Percentiles rank a stretch among this genome's conserved stretches.
phyloP scores from a whole-genome alignment of 2,113 vertebrate genomes.

The Dipodomys merriami region DNA sequence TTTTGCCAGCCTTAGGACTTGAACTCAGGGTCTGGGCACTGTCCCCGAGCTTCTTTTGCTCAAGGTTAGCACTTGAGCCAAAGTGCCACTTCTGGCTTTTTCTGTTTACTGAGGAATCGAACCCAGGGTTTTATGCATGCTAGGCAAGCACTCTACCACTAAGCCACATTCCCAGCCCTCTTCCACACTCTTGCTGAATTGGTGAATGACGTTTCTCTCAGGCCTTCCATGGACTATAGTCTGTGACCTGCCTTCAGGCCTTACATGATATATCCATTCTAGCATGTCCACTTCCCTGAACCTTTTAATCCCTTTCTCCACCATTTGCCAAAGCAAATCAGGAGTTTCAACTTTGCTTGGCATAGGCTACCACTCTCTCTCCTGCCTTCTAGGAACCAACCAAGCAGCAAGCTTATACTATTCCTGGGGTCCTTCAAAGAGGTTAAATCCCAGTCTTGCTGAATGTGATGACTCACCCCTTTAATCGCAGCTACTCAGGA shows the following conservation, averaged over 20 bases:
- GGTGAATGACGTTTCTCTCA: not conserved
- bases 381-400: not conserved
- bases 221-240: not conserved
- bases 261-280: not conserved
- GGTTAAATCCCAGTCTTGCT: not conserved
- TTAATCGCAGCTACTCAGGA: no score
- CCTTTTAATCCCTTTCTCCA: slow-evolving; percentile 30
- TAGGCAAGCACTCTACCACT: no score
- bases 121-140: no score
- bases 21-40: no score
- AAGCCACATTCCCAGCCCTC: no score
- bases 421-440: not conserved
- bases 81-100: no score
- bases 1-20: no score
- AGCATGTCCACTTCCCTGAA: not conserved
- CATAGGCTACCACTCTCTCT: not conserved
- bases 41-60: no score
- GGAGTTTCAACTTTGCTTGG: not conserved
- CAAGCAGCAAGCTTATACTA: not conserved
- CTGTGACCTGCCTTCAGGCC: not conserved
- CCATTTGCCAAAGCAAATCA: not conserved
- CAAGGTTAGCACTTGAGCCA: no score
- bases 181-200: not conserved
- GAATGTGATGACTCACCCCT: no score
- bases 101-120: no score